phyloP scores from a whole-genome alignment of 2,888 invertebrate genomes.

The Cephus rjabovi region DNA sequence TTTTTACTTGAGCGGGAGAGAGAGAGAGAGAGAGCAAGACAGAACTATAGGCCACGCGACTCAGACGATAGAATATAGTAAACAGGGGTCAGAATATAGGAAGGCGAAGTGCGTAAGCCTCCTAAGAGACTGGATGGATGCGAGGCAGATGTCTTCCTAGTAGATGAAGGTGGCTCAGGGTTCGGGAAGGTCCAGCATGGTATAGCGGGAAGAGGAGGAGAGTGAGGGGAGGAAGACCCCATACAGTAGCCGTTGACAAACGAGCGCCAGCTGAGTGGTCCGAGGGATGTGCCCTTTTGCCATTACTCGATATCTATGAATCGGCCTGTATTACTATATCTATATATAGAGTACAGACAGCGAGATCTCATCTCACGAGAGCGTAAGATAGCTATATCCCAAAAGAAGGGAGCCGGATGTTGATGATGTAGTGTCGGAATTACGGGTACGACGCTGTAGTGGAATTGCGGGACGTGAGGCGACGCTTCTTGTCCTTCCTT shows the following conservation, averaged over 20 bases:
- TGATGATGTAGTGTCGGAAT: not conserved
- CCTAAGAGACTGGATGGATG: constrained; percentile 35
- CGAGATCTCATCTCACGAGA: not conserved
- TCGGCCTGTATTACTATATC: not conserved
- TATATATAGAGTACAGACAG: not conserved
- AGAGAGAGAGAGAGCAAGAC: not conserved
- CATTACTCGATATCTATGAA: not conserved
- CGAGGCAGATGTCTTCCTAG: constrained; percentile 51
- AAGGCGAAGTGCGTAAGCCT: constrained; percentile 15
- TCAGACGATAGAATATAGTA: constrained; percentile 19
- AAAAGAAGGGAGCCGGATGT: not conserved
- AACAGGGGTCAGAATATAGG: constrained; percentile 4
- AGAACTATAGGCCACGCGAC: constrained; percentile 6
- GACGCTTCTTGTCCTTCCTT: not conserved
- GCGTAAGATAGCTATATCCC: not conserved
- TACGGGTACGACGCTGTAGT: not conserved
- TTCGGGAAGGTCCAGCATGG: not conserved
- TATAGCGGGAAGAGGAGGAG: not conserved
- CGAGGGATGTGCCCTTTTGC: not conserved
- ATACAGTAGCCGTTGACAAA: constrained; percentile 35
- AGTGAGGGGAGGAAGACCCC: constrained; percentile 15
- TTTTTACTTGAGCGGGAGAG: not conserved
- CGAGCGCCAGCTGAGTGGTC: constrained; percentile 33
- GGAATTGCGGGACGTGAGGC: not conserved
- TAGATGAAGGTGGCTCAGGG: constrained; percentile 25